Evolutionary conservation across 2,113 vertebrate species (phyloP), one percentile per base, ranked within the genome.

Genomic region (Ptilorrhoa leucosticta): DNA sequence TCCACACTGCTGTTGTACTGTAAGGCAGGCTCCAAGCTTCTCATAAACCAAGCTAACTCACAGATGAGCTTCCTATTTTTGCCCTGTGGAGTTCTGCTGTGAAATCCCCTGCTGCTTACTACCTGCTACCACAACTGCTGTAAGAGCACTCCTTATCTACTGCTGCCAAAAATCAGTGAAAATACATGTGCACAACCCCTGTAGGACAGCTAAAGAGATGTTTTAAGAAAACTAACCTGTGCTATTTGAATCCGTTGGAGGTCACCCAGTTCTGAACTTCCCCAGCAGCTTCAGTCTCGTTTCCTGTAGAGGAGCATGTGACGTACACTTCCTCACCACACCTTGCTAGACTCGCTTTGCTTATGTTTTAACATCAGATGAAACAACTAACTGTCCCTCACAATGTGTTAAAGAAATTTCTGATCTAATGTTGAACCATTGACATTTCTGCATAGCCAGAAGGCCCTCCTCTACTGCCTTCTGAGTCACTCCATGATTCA

Each of bases 281-380:
- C 96, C 95, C 97, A 95, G 93, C 73, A 56, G 82, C 96, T 97
- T 95, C 94, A 81, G 50, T 72, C 76, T 90, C 6, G 45, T 96
- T 98, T 98, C 98, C 98, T 98, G 98, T 69, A 56, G 44, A 28
- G 93, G 11, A 28, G 78, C 97, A 97, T 53, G 96, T 98, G 97
- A 98, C 97, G 91, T 77, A 82, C 33, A 95, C 97, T 98, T 98
- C 98, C 98, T 97, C 95, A 96, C 95, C 4, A 72, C 96, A 97
- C 98, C 97, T 97, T 97, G 96, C 95, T 51, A 57, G 57, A 58
- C 66, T 71, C 2, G 6, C 94, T 90, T 44, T 20, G 15, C 89
- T 68, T 51, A 71, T n/a, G 13, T 23, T 69, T 76, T 68, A 90
- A 86, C 96, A 72, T 39, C 89, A 90, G 92, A 96, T 88, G 81